phyloP scores from a whole-genome alignment of 2,888 invertebrate genomes.

The Epistrophe grossulariae region DNA sequence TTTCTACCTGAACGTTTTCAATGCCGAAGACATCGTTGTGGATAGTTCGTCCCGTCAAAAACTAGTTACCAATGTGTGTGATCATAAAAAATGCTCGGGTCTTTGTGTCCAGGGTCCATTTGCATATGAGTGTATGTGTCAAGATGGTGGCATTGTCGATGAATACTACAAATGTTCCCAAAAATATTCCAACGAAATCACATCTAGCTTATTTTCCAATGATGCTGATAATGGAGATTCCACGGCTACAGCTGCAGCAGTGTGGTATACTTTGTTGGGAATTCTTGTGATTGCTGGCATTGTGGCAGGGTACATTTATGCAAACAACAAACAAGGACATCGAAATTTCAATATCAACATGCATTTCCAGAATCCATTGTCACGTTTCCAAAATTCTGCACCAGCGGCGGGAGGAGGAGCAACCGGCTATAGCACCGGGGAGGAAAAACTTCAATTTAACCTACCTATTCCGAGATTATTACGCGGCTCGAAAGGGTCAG shows the following conservation, averaged over 20 bases:
- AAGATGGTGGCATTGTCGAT: slow-evolving; percentile 83
- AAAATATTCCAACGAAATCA: slow-evolving; percentile 77
- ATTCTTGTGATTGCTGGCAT: slow-evolving; percentile 74
- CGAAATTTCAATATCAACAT: slow-evolving; percentile 83
- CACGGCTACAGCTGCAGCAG: slow-evolving; percentile 49
- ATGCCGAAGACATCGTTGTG: slow-evolving; percentile 85
- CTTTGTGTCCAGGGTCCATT: slow-evolving; percentile 86
- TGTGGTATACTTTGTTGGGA: slow-evolving; percentile 71
- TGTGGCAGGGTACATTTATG: slow-evolving; percentile 81
- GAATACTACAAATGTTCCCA: slow-evolving; percentile 81
- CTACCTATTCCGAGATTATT: slow-evolving; percentile 79
- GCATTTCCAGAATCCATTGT: slow-evolving; percentile 84
- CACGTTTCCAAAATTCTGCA: slow-evolving; percentile 76
- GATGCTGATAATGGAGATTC: slow-evolving; percentile 20
- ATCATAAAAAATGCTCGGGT: slow-evolving; percentile 85
- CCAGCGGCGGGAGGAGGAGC: slow-evolving; percentile 65
- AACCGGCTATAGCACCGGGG: slow-evolving; percentile 75
- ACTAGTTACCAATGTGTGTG: slow-evolving; percentile 84
- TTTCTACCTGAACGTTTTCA: slow-evolving; percentile 84
- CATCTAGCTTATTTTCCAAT: slow-evolving; percentile 59
- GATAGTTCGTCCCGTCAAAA: slow-evolving; percentile 86
- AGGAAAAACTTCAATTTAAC: slow-evolving; percentile 77
- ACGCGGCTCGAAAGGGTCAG: slow-evolving; percentile 77
- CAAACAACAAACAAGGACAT: slow-evolving; percentile 84
- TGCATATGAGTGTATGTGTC: slow-evolving; percentile 86